Conservation (phyloP, 2,113 vertebrate genomes). For the Actenoides lindsayi region DNA sequence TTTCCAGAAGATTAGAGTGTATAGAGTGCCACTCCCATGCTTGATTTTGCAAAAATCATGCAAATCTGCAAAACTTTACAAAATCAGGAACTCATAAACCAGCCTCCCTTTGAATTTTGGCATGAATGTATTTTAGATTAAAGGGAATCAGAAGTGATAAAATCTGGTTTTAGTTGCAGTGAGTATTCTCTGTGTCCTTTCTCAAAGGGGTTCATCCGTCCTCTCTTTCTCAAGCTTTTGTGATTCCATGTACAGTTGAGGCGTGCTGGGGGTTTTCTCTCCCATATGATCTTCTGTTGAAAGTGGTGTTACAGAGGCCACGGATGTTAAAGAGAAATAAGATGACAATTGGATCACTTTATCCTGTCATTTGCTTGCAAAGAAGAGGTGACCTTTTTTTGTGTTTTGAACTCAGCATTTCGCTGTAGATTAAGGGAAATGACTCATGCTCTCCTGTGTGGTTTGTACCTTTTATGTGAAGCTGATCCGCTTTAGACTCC, state of each 20-base stretch:
- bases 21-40: neutral
- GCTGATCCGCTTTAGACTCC: neutral
- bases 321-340: neutral
- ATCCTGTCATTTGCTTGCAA: neutral
- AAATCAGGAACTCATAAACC: neutral
- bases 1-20: neutral
- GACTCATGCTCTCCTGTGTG: neutral
- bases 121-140: neutral
- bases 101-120: neutral
- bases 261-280: neutral
- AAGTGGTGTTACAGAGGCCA: neutral
- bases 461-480: neutral
- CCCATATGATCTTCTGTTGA: neutral
- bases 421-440: neutral
- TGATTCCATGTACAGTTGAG: neutral
- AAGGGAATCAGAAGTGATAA: neutral
- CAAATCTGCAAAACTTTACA: neutral
- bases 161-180: neutral
- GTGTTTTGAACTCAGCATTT: constrained; percentile 26
- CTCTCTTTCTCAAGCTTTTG: neutral
- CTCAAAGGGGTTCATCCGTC: neutral
- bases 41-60: neutral
- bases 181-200: neutral
- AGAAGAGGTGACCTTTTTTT: neutral
- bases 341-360: neutral